Evolutionary conservation across 2,113 vertebrate genomes (phyloP).

Genomic region (Recurvirostra avosetta): DNA sequence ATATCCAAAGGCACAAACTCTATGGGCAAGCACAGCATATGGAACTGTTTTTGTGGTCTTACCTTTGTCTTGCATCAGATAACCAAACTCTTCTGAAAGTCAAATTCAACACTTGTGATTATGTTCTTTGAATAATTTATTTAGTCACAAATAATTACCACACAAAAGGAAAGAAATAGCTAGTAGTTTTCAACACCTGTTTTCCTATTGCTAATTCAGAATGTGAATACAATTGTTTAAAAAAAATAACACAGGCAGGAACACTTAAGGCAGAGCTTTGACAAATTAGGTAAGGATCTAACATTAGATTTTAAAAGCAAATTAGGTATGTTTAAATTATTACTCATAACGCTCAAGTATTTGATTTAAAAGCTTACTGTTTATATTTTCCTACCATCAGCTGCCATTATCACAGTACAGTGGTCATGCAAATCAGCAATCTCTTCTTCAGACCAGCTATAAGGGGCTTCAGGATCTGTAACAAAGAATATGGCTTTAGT

Average conservation of each 20-base stretch:
- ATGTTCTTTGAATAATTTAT: background rate
- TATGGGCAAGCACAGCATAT: background rate
- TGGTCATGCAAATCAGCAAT: constrained; percentile 79
- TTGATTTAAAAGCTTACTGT: background rate
- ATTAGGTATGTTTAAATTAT: background rate
- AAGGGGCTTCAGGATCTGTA: constrained; percentile 75
- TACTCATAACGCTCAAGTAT: background rate
- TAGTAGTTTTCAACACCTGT: background rate
- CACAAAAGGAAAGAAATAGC: background rate
- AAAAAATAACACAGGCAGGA: background rate
- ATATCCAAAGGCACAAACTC: background rate
- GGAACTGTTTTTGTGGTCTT: background rate
- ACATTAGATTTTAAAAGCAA: background rate
- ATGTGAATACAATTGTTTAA: background rate
- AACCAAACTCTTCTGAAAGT: background rate
- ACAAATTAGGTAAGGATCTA: background rate
- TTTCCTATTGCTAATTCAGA: background rate
- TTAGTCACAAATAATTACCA: background rate
- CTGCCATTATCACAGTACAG: constrained; percentile 84
- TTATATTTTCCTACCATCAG: constrained; percentile 79
- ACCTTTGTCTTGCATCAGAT: background rate
- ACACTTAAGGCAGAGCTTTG: background rate
- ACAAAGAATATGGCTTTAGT: background rate
- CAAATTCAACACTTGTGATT: background rate
- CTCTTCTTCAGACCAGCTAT: constrained; percentile 90